Evolutionary conservation across 2,888 invertebrate species (phyloP), one percentile per base, ranked within the genome.

Genomic region (Orthosia cruda): DNA sequence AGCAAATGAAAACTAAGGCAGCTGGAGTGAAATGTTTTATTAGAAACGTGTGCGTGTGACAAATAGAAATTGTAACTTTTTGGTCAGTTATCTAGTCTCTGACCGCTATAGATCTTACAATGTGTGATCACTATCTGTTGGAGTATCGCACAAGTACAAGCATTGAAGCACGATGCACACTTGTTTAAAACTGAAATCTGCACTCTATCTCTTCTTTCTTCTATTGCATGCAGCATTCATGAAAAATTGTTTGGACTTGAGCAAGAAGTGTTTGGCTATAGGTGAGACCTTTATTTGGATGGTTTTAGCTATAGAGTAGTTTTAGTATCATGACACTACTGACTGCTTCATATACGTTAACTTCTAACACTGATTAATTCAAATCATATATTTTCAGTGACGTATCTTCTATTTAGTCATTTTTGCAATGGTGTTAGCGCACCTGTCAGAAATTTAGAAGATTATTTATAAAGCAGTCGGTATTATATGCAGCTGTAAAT

Each of bases 221-320:
- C 94, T 94, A 95, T 97, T 97, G 98, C 98, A 98, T 98, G 98
- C 98, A 98, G 98, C 98, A 97, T 98, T 96, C 97, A 98, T 97
- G 98, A 98, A 95, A 97, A 98, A 96, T 97, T 98, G 91, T 98
- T 98, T 97, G 98, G 98, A 97, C 97, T 98, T 96, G 97, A 97
- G 94, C 98, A 97, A 97, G 98, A 98, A 95, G 98, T 97, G 90
- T 98, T 97, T 97, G 97, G 97, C 96, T 97, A 97, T 97, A 97
- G 98, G 98, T 98, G 94, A 97, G 96, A 92, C 0, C 86, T 81
- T 88, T 83, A 85, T 67, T 81, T 84, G 78, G 85, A 78, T 84
- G 64, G 74, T 82, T 81, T 62, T 87, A 86, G 80, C 63, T 81
- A 74, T 74, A 69, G 61, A 75, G 59, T 81, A 78, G 77, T 65